These are phyloP conservation scores for Triplophysa bombifrons DNA, from an alignment of 2,797 vertebrate species.

Conservation along the genomic window DNA sequence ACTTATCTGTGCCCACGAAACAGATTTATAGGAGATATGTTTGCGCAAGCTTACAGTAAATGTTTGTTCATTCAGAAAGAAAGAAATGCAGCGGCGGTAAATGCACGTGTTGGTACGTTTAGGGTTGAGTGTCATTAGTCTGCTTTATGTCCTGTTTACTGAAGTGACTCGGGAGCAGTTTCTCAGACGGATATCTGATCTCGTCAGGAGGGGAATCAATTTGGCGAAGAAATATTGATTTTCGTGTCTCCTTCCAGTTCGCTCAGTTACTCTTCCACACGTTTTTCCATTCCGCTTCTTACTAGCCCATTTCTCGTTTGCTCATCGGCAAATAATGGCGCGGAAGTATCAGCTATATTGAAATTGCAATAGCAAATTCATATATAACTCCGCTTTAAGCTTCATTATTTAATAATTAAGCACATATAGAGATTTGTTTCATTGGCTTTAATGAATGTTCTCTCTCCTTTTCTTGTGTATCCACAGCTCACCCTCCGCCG, in stretches of 20 bases:
- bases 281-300: background rate
- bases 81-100: background rate
- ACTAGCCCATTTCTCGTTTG: constrained; percentile 5
- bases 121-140: constrained; percentile 10
- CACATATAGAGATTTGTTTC: background rate
- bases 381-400: background rate
- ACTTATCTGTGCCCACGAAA: constrained; percentile 47
- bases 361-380: background rate
- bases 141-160: constrained; percentile 38
- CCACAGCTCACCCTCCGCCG: constrained; percentile 73
- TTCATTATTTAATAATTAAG: constrained; percentile 1
- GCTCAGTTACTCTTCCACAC: background rate
- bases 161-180: constrained; percentile 32
- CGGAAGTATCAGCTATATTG: background rate
- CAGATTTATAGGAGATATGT: constrained; percentile 38
- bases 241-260: constrained; percentile 24
- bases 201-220: constrained; percentile 29
- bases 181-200: constrained; percentile 20
- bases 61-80: background rate
- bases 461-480: constrained; percentile 18
- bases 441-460: constrained; percentile 12
- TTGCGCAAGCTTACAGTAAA: constrained; percentile 21
- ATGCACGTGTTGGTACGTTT: constrained; percentile 22
- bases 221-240: constrained; percentile 41
- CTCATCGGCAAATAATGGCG: background rate